A percentile compares a stretch with the other conserved stretches of the same genome.
phyloP scores from a whole-genome alignment of 2,888 invertebrate genomes.

The Cephus rjabovi region DNA sequence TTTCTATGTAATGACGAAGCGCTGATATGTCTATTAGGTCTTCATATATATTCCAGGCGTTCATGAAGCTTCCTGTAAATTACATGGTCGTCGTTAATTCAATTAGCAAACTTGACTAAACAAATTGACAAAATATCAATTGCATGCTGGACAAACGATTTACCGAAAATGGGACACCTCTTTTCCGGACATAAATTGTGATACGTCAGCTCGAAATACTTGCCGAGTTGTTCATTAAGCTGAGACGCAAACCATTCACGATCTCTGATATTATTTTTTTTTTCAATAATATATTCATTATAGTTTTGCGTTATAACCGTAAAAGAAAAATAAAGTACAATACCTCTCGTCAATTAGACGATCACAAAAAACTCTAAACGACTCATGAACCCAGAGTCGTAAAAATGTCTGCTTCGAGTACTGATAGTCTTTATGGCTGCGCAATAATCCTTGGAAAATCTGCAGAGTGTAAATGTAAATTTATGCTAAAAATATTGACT shows the following conservation, averaged over 20 bases:
- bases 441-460: constrained; percentile 80
- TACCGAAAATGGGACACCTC: constrained; percentile 79
- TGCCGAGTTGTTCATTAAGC: constrained; percentile 80
- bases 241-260: constrained; percentile 80
- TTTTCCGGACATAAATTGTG: constrained; percentile 82
- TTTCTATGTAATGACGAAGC: constrained; percentile 69
- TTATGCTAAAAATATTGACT: neutral
- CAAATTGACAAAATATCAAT: neutral
- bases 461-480: constrained; percentile 37
- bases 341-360: constrained; percentile 82
- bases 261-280: constrained; percentile 69
- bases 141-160: constrained; percentile 50
- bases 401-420: constrained; percentile 78
- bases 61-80: constrained; percentile 76
- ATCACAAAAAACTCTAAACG: constrained; percentile 86
- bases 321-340: constrained; percentile 23
- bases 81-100: neutral
- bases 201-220: constrained; percentile 83
- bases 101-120: neutral
- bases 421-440: constrained; percentile 82
- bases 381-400: constrained; percentile 89
- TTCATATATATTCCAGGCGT: constrained; percentile 82
- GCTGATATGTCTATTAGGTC: constrained; percentile 76
- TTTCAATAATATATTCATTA: neutral
- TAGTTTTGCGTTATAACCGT: constrained; percentile 2